Evolutionary conservation across 1,140 invertebrate species (phyloP), one percentile per base, ranked within the genome.

Genomic region (Panulirus ornatus): DNA sequence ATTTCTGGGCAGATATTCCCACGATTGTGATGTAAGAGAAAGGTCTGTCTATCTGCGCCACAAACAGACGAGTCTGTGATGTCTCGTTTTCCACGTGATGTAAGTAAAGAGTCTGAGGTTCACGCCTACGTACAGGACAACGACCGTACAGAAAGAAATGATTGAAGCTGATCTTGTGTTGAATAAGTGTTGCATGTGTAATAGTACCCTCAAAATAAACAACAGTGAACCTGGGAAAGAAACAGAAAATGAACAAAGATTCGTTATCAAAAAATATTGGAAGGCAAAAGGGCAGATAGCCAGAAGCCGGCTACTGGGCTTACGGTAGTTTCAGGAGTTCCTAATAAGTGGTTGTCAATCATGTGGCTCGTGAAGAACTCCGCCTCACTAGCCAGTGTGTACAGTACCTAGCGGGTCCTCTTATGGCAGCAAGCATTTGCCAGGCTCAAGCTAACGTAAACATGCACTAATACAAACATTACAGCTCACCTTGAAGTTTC

Each of bases 401-500:
- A 42, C 75, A 27, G 54, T n/a, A 42, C 75, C 76, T 78, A 75
- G 36, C 76, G 8, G 14, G 5, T 51, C 73, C 30, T 38, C 84
- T 16, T 27, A 22, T 47, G n/a, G 30, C 63, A 63, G 27, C 42
- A 70, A 11, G n/a, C 34, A 79, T 88, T 86, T 40, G 36, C 81
- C 76, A 88, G 30, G 38, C 30, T n/a, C 19, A 66, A 34, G 36
- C 54, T 40, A 9, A 70, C 22, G 44, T 42, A 85, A 16, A 75
- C 27, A 30, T 36, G 27, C 82, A 19, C 22, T 42, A 71, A 84
- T 84, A 34, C 44, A 16, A 44, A 14, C 66, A 83, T 22, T 0
- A 36, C 27, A 44, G 47, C 93, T 93, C 96, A 98, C 97, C 97
- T 97, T 98, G 97, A 92, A 98, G 95, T 95, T 98, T 98, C 94